Percentiles rank a stretch among this genome's conserved stretches.
Conservation (phyloP, 23 tunicate genomes). For the Trididemnum clinides region DNA sequence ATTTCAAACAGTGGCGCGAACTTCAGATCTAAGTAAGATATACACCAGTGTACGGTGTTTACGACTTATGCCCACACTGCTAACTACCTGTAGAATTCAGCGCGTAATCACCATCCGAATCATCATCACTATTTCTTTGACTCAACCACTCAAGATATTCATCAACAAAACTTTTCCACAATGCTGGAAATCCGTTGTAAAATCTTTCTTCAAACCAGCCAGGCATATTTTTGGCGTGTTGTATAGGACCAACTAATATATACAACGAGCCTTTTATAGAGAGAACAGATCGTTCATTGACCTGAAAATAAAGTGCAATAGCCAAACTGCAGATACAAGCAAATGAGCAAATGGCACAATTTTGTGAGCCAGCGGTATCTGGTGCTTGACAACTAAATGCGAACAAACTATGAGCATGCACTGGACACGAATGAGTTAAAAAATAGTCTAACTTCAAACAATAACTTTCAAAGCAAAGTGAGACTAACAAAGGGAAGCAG, state of each 20-base stretch:
- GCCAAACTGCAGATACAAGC: neutral
- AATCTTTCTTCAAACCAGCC: slow-evolving; percentile 36
- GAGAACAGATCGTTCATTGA: slow-evolving; percentile 19
- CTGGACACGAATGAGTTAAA: too few relatives aligned
- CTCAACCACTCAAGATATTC: slow-evolving; percentile 45
- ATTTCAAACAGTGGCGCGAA: too few relatives aligned
- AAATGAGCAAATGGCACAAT: too few relatives aligned
- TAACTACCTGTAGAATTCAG: neutral
- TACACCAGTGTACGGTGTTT: too few relatives aligned
- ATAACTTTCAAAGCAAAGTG: too few relatives aligned
- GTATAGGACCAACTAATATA: slow-evolving; percentile 36
- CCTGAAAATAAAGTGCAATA: slow-evolving; percentile 24
- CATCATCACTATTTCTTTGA: slow-evolving; percentile 24
- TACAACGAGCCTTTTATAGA: slow-evolving; percentile 21
- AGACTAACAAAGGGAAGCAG: too few relatives aligned
- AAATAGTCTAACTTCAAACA: too few relatives aligned
- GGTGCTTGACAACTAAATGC: too few relatives aligned
- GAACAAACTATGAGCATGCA: too few relatives aligned
- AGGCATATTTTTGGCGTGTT: slow-evolving; percentile 31
- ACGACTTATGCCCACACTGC: too few relatives aligned
- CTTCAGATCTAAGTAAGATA: too few relatives aligned
- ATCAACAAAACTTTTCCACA: slow-evolving; percentile 25
- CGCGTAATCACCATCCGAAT: neutral
- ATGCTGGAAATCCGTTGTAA: slow-evolving; percentile 32
- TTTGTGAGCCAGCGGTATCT: too few relatives aligned